A percentile compares a stretch with the other conserved stretches of the same genome.
phyloP scores from a whole-genome alignment of 2,113 vertebrate genomes.

The cattle (Bos taurus) region DNA sequence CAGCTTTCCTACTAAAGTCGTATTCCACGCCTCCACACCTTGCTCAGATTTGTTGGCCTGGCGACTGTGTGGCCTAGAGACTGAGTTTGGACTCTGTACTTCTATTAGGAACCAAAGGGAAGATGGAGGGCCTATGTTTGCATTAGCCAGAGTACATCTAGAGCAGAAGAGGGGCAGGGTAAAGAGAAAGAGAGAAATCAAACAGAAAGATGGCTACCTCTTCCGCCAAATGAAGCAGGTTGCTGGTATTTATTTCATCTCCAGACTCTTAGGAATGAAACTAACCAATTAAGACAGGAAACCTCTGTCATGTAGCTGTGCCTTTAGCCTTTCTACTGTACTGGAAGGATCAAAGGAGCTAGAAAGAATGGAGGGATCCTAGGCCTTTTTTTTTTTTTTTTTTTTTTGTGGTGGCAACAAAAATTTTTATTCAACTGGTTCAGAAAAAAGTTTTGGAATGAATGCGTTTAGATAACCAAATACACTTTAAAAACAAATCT shows the following conservation, averaged over 20 bases:
- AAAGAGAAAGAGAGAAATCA: neutral
- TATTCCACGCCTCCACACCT: neutral
- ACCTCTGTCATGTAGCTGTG: neutral
- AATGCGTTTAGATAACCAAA: constrained; percentile 73
- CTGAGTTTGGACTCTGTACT: neutral
- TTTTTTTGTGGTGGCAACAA: constrained; percentile 61
- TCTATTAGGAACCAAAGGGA: neutral
- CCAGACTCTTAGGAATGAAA: neutral
- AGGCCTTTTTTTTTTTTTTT: fast-evolving
- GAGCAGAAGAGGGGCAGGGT: neutral
- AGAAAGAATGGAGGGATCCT: neutral
- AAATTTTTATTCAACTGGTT: constrained; percentile 81
- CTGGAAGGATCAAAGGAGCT: neutral
- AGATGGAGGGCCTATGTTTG: neutral
- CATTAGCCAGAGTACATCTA: neutral
- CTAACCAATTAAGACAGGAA: neutral
- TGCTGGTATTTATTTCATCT: neutral
- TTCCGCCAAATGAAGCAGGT: neutral
- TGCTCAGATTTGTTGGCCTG: neutral
- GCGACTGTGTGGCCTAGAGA: neutral
- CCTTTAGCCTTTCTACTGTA: neutral
- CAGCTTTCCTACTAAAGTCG: neutral
- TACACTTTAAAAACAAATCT: constrained; percentile 68
- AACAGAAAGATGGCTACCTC: neutral
- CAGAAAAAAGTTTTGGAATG: constrained; percentile 68